These are phyloP conservation scores for Ostrea denselamellosa DNA, from an alignment of 1,140 invertebrate genomes.

Conservation along the genomic window DNA sequence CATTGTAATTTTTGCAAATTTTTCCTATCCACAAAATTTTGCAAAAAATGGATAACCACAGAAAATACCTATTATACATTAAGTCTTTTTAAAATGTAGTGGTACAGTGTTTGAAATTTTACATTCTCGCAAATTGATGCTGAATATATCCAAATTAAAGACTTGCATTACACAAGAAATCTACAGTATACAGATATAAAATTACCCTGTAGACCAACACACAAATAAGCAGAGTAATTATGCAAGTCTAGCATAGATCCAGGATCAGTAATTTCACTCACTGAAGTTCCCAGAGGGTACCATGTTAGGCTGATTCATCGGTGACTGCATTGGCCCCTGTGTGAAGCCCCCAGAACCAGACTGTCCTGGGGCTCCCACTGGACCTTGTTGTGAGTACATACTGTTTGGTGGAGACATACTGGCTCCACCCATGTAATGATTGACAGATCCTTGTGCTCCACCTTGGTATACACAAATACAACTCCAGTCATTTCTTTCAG, in stretches of 20 bases:
- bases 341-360: conserved; percentile 57
- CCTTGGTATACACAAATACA: conserved; percentile 13
- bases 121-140: no score
- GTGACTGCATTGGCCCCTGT: conserved; percentile 55
- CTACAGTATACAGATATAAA: neutral
- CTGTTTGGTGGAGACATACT: conserved; percentile 38
- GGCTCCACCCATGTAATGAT: conserved; percentile 10
- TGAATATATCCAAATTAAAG: no score
- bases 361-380: conserved; percentile 17
- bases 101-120: no score
- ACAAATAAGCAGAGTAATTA: conserved; percentile 14
- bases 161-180: neutral
- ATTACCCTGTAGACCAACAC: conserved; percentile 10
- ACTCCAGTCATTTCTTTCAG: neutral
- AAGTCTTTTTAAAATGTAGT: no score
- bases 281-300: conserved; percentile 20
- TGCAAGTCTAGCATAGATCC: conserved; percentile 16
- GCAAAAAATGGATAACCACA: no score
- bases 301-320: conserved; percentile 43
- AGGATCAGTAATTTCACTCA: neutral
- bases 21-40: no score
- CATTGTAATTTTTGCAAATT: no score
- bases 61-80: no score
- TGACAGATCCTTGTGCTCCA: conserved; percentile 31
- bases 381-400: conserved; percentile 47